Conservation (phyloP, 2,797 vertebrate genomes). For the Dendrocincla fuliginosa region DNA sequence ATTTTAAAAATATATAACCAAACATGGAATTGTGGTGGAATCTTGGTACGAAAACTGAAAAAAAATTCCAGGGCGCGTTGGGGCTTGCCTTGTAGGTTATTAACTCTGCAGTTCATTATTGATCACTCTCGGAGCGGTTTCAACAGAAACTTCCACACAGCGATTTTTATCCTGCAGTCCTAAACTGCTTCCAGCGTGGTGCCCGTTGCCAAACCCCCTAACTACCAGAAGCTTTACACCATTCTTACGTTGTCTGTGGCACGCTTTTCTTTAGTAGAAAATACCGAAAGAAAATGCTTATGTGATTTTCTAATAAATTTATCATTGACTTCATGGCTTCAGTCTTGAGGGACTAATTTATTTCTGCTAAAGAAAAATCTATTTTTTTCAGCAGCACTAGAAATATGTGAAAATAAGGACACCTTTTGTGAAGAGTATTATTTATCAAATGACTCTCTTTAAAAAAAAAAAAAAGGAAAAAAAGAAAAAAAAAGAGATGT, state of each 20-base stretch:
- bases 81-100: not conserved
- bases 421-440: not conserved
- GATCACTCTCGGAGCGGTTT: not conserved
- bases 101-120: conserved; percentile 7
- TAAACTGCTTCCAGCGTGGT: not conserved
- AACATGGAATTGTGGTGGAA: not conserved
- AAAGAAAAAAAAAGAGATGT: rapidly evolving
- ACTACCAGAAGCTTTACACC: not conserved
- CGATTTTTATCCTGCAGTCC: not conserved
- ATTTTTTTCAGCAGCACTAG: not conserved
- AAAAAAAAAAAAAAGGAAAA: not conserved
- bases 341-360: not conserved
- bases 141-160: conserved; percentile 1
- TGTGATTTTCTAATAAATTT: not conserved
- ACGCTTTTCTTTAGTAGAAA: not conserved
- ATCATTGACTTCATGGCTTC: not conserved
- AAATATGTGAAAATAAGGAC: not conserved
- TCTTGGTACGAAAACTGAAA: not conserved
- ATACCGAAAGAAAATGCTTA: not conserved
- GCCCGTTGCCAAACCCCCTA: not conserved
- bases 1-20: not conserved
- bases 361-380: not conserved
- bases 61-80: not conserved
- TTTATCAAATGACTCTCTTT: not conserved
- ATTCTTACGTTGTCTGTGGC: not conserved